Conservation (phyloP, 2,888 invertebrate genomes). For the Hydropsyche betteni region DNA sequence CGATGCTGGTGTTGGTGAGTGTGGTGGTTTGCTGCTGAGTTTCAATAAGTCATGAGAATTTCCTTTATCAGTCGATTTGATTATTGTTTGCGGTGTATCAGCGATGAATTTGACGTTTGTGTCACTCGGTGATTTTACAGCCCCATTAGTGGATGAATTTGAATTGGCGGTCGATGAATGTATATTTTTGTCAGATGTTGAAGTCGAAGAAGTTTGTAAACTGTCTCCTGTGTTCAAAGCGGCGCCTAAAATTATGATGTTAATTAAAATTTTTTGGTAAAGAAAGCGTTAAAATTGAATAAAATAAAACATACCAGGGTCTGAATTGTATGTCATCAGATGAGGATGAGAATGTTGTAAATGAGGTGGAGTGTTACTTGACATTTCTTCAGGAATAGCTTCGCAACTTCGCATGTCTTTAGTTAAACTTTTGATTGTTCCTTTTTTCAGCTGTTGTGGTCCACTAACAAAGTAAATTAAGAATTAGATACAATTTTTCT, state of each 20-base stretch:
- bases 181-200: conserved; percentile 46
- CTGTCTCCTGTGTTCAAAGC: not conserved
- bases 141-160: not conserved
- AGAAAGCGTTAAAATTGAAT: not conserved
- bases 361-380: conserved; percentile 75
- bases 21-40: conserved; percentile 68
- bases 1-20: conserved; percentile 71
- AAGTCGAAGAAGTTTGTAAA: conserved; percentile 41
- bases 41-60: conserved; percentile 54
- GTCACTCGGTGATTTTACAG: not conserved
- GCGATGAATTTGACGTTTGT: too few species aligned
- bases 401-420: conserved; percentile 88
- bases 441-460: conserved; percentile 68
- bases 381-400: conserved; percentile 90
- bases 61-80: conserved; percentile 52
- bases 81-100: too few species aligned
- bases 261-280: not conserved
- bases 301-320: conserved; percentile 56
- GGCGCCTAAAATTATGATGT: conserved; percentile 1
- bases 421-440: conserved; percentile 70
- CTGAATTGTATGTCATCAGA: conserved; percentile 60
- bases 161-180: not conserved
- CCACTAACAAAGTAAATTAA: conserved; percentile 51
- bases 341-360: conserved; percentile 49
- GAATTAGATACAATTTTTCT: not conserved